Percentiles rank a stretch among this genome's conserved stretches.
These are phyloP conservation scores for Haliaeetus leucogaster DNA, from an alignment of 2,113 vertebrate genomes.

Conservation along the genomic window DNA sequence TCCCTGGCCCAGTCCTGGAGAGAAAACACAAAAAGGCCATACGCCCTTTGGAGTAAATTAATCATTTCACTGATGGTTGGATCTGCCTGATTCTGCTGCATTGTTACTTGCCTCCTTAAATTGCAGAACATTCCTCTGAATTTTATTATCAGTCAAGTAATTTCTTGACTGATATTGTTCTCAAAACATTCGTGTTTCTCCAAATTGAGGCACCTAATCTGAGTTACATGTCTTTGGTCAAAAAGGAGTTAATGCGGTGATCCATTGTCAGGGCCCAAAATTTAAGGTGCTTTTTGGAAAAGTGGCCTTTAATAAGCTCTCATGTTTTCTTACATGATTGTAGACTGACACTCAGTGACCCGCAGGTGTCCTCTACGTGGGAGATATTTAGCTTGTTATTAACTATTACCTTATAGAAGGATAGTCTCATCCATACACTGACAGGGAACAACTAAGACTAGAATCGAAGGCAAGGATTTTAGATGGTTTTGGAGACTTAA, in stretches of 20 bases:
- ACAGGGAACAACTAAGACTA: not conserved
- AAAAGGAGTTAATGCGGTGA: not conserved
- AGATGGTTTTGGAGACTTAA: not conserved
- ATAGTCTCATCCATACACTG: not conserved
- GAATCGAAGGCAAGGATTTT: not conserved
- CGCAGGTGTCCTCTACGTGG: not conserved
- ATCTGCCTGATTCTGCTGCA: not conserved
- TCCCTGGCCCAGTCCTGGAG: not conserved
- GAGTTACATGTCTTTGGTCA: not conserved
- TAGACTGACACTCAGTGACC: not conserved
- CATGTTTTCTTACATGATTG: not conserved
- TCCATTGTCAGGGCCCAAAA: not conserved
- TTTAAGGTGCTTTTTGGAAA: not conserved
- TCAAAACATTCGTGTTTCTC: not conserved
- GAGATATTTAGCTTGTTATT: not conserved
- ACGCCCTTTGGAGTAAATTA: not conserved
- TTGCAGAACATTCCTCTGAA: not conserved
- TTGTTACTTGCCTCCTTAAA: not conserved
- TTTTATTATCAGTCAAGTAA: not conserved
- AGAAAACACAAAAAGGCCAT: not conserved
- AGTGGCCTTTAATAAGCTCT: not conserved
- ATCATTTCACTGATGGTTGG: not conserved
- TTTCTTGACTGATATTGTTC: not conserved
- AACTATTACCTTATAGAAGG: not conserved
- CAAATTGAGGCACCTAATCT: not conserved